Evolutionary conservation across 1,140 invertebrate species (phyloP).

Genomic region (Patella vulgata): DNA sequence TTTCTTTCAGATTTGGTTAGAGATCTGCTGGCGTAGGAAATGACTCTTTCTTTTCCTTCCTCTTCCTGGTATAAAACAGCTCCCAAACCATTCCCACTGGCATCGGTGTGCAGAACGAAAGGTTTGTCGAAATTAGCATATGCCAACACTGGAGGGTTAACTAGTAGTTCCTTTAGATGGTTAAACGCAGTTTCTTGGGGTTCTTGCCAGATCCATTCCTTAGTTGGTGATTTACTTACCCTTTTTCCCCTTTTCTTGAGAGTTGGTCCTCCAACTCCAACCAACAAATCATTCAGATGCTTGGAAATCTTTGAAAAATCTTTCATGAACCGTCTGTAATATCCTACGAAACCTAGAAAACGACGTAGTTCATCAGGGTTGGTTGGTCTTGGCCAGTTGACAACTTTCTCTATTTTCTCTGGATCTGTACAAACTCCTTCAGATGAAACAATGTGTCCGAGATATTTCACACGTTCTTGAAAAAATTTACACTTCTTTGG

Average conservation of each 20-base stretch:
- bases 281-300: too few relatives aligned
- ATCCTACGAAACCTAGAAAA: too few relatives aligned
- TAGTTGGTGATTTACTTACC: neutral
- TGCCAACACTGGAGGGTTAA: too few relatives aligned
- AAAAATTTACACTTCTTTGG: conserved; percentile 60
- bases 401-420: conserved; percentile 46
- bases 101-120: conserved; percentile 31
- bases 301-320: too few relatives aligned
- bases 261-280: too few relatives aligned
- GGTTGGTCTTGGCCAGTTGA: too few relatives aligned
- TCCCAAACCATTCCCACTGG: too few relatives aligned
- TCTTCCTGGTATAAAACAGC: conserved; percentile 44
- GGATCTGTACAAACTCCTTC: conserved; percentile 40
- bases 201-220: conserved; percentile 21
- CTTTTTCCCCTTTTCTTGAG: conserved; percentile 31
- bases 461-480: conserved; percentile 35
- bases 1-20: conserved; percentile 27
- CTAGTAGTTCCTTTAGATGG: conserved; percentile 28
- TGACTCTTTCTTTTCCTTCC: conserved; percentile 30
- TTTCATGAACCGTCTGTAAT: too few relatives aligned
- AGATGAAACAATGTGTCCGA: conserved; percentile 43
- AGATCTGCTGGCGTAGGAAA: conserved; percentile 28
- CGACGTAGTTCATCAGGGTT: too few relatives aligned
- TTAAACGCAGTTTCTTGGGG: conserved; percentile 26
- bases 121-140: conserved; percentile 28